These are phyloP conservation scores for Empidonax alnorum DNA, from an alignment of 2,113 vertebrate species.

Conservation along the genomic window DNA sequence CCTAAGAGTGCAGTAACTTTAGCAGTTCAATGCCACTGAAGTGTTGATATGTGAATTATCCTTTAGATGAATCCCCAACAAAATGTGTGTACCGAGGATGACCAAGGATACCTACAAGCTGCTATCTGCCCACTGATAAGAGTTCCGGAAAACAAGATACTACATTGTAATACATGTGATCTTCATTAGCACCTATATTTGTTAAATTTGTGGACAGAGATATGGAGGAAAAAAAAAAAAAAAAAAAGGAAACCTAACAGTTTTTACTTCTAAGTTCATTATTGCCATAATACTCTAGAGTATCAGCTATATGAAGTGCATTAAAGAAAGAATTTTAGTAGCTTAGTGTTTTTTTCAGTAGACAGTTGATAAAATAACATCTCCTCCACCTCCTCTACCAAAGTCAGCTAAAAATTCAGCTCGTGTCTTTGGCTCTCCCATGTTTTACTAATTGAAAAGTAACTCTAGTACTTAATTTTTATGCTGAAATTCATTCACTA, in stretches of 20 bases:
- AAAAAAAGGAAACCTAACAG: background rate
- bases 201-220: background rate
- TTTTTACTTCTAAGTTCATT: background rate
- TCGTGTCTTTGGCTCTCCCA: background rate
- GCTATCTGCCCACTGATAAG: background rate
- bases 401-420: background rate
- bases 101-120: background rate
- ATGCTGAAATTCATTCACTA: background rate
- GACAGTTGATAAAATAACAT: background rate
- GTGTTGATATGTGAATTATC: background rate
- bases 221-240: background rate
- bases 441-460: background rate
- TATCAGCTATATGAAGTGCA: background rate
- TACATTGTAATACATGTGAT: background rate
- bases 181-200: background rate
- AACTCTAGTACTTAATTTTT: background rate
- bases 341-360: background rate
- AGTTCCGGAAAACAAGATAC: background rate
- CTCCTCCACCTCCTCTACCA: background rate
- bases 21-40: background rate
- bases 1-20: background rate
- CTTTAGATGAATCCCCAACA: background rate
- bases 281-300: background rate
- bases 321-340: background rate
- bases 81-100: background rate